phyloP scores from a whole-genome alignment of 2,797 vertebrate species.

The Salarias fasciatus region DNA sequence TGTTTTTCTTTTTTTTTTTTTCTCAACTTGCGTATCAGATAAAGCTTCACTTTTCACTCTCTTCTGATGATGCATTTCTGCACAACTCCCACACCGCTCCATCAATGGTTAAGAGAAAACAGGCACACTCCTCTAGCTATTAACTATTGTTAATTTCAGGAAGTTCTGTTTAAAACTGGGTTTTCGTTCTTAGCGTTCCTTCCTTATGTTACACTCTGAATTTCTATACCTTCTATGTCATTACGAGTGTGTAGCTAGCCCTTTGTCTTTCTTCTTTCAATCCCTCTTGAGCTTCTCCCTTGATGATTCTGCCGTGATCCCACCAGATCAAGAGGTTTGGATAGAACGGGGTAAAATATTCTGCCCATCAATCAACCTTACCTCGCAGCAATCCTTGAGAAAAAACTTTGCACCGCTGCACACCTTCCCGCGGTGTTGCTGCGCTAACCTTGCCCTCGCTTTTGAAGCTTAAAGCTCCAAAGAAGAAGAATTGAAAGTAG shows the following conservation, averaged over 20 bases:
- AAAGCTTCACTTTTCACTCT: constrained; percentile 27
- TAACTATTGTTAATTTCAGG: constrained; percentile 3
- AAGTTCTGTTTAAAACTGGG: constrained; percentile 15
- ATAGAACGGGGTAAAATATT: constrained; percentile 18
- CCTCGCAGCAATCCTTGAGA: constrained; percentile 46
- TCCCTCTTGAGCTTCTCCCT: neutral
- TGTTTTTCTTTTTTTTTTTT: constrained; percentile 14
- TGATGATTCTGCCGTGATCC: constrained; percentile 16
- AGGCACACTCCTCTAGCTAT: neutral
- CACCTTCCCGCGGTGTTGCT: constrained; percentile 11
- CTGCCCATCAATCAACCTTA: constrained; percentile 44
- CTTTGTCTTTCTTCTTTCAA: neutral
- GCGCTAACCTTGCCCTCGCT: constrained; percentile 39
- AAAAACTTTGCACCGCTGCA: constrained; percentile 30
- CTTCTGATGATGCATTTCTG: constrained; percentile 23
- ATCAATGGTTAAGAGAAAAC: neutral
- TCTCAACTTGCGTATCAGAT: constrained; percentile 21
- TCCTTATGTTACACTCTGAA: constrained; percentile 7
- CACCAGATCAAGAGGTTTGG: constrained; percentile 9
- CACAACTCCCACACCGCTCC: neutral
- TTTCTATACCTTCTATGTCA: constrained; percentile 7
- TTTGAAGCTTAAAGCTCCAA: constrained; percentile 11
- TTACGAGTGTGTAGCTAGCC: neutral
- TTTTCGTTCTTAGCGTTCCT: neutral
- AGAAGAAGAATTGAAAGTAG: constrained; percentile 6